phyloP scores from a whole-genome alignment of 2,888 invertebrate genomes.

The Copidosoma aretas region DNA sequence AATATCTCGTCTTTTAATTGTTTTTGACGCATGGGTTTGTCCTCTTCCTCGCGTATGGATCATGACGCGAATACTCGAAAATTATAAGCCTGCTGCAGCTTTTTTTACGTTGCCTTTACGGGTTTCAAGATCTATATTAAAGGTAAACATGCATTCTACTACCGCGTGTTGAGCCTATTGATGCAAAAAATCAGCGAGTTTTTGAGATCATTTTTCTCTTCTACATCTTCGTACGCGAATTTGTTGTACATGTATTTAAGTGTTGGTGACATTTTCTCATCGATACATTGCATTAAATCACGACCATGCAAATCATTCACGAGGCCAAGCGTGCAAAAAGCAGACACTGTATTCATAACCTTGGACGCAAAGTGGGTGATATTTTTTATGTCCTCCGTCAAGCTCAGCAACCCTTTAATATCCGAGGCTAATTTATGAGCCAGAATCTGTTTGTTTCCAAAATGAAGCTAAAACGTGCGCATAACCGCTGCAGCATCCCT shows the following conservation, averaged over 20 bases:
- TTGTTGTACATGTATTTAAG: neutral
- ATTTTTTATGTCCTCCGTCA: too few species aligned
- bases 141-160: too few species aligned
- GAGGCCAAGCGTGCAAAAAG: neutral
- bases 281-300: neutral
- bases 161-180: neutral
- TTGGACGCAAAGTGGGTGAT: neutral
- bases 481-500: neutral
- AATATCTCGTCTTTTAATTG: too few species aligned
- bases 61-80: too few species aligned
- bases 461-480: neutral
- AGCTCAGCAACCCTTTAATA: neutral
- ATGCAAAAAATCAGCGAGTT: constrained; percentile 19
- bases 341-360: neutral
- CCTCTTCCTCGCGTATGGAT: too few species aligned
- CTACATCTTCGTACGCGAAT: neutral
- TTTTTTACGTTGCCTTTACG: too few species aligned
- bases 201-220: constrained; percentile 4
- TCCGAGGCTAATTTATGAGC: neutral
- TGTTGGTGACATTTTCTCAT: neutral
- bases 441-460: neutral
- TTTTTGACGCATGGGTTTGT: too few species aligned
- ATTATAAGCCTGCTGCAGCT: too few species aligned
- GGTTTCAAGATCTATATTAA: too few species aligned
- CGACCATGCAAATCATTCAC: neutral